Percentiles rank a stretch among this genome's conserved stretches.
phyloP scores from a whole-genome alignment of 2,113 vertebrate genomes.

The Eupsittula cactorum region DNA sequence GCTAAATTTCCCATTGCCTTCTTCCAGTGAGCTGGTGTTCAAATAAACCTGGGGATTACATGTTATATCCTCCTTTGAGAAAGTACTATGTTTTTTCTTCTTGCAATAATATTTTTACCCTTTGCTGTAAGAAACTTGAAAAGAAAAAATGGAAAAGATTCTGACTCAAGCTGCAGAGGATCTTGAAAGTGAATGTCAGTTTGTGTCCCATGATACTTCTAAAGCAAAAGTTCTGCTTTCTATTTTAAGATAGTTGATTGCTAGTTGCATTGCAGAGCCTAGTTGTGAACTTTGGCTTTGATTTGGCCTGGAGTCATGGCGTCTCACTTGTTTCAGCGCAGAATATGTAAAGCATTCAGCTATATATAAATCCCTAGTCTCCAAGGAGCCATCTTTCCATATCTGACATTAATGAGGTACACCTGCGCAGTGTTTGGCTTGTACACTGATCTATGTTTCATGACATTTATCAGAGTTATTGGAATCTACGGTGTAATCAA shows the following conservation, averaged over 20 bases:
- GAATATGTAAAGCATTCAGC: conserved; percentile 42
- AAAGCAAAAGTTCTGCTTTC: conserved; percentile 44
- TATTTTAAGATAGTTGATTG: conserved; percentile 40
- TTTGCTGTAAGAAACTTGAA: conserved; percentile 27
- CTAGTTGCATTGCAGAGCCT: conserved; percentile 14
- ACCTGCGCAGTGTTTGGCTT: conserved; percentile 59
- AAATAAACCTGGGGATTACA: neutral
- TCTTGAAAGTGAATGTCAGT: conserved; percentile 31
- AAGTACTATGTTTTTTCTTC: conserved; percentile 35
- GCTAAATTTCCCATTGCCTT: neutral
- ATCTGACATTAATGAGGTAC: conserved; percentile 65
- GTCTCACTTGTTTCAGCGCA: conserved; percentile 39
- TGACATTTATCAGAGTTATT: conserved; percentile 10
- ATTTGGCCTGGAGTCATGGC: conserved; percentile 20
- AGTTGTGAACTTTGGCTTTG: conserved; percentile 58
- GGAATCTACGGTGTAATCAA: neutral
- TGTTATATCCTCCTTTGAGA: neutral
- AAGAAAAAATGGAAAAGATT: neutral
- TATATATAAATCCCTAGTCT: conserved; percentile 50
- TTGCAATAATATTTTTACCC: conserved; percentile 49
- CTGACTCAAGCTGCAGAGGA: neutral
- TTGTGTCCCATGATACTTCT: conserved; percentile 31
- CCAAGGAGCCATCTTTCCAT: conserved; percentile 40
- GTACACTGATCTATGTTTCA: neutral
- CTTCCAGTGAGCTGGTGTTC: neutral